phyloP scores from a whole-genome alignment of 2,113 vertebrate genomes.

The Thermophis baileyi region DNA sequence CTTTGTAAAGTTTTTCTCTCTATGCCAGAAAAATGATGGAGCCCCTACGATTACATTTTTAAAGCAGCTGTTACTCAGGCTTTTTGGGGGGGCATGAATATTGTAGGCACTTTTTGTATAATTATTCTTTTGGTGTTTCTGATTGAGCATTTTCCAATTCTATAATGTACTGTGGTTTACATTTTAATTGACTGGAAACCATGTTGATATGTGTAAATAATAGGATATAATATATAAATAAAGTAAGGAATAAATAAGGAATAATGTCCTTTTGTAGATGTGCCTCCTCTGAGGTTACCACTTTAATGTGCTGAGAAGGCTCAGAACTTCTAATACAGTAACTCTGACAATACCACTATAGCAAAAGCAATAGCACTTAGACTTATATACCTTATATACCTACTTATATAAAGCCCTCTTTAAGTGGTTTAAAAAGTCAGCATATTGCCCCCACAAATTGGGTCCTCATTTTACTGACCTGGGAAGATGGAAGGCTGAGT shows the following conservation, averaged over 20 bases:
- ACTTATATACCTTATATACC: too few species aligned
- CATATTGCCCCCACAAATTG: background rate
- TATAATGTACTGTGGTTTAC: background rate
- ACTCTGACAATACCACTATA: background rate
- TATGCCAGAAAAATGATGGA: background rate
- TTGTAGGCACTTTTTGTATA: background rate
- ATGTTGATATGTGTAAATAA: background rate
- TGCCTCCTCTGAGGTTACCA: background rate
- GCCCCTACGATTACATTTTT: background rate
- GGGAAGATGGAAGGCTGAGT: too few species aligned
- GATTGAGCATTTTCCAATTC: background rate
- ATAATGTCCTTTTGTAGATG: background rate
- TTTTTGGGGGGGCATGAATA: background rate
- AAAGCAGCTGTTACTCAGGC: background rate
- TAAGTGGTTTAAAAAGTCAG: background rate
- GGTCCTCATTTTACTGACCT: too few species aligned
- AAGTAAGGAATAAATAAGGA: background rate
- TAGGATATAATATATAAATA: background rate
- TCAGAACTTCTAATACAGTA: background rate
- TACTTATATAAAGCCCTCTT: background rate
- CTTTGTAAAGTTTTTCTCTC: background rate
- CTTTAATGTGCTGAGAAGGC: background rate
- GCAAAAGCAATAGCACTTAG: too few species aligned
- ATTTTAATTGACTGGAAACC: background rate
- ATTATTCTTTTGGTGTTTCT: background rate